phyloP scores from a whole-genome alignment of 2,113 vertebrate species.

The Pampusana beccarii region DNA sequence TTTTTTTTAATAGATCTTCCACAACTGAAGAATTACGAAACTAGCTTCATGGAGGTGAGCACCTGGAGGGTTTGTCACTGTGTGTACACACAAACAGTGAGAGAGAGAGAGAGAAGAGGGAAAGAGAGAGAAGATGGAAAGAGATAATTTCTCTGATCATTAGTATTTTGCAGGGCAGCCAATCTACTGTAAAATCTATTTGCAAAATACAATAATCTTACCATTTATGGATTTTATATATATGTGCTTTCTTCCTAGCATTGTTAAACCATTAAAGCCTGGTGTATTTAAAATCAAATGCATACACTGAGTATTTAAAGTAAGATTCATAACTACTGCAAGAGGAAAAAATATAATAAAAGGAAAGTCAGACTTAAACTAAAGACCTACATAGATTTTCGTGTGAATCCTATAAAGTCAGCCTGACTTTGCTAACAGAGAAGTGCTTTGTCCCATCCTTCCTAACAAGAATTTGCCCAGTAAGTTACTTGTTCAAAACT shows the following conservation, averaged over 20 bases:
- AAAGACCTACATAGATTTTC: not conserved
- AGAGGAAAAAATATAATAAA: not conserved
- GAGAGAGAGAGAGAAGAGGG: not conserved
- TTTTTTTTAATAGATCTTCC: constrained; percentile 39
- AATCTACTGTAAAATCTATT: constrained; percentile 32
- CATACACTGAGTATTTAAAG: not conserved
- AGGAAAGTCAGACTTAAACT: not conserved
- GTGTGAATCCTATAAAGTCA: not conserved
- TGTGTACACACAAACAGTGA: not conserved
- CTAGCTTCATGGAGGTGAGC: constrained; percentile 37
- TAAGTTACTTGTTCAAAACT: not conserved
- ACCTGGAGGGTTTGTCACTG: constrained; percentile 29
- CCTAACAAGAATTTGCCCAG: not conserved
- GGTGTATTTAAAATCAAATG: constrained; percentile 2
- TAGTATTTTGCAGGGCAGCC: constrained; percentile 51
- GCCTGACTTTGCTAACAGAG: not conserved
- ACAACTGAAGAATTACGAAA: constrained; percentile 48
- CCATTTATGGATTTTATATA: constrained; percentile 42
- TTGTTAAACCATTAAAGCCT: constrained; percentile 12
- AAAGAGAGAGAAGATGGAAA: not conserved
- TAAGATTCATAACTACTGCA: not conserved
- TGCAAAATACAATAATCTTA: constrained; percentile 55
- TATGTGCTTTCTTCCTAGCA: constrained; percentile 15
- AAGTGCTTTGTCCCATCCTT: not conserved
- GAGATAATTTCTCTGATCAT: constrained; percentile 13